Evolutionary conservation across 2,888 invertebrate species (phyloP).

Genomic region (Tetramorium bicarinatum): DNA sequence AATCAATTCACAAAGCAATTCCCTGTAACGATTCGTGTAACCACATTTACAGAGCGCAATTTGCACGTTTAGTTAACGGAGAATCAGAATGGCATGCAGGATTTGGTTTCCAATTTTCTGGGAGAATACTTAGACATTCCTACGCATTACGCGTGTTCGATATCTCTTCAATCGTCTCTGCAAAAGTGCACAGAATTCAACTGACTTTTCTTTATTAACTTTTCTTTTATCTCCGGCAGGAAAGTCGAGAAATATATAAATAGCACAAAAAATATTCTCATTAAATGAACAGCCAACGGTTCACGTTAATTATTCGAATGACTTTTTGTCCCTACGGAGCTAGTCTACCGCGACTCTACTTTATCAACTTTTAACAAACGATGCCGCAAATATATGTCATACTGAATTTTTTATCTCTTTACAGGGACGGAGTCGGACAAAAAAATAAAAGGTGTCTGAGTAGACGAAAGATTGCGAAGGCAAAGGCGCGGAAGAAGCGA

Average conservation of each 20-base stretch:
- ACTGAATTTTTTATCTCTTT: conserved; percentile 61
- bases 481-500: conserved; percentile 32
- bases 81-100: background rate
- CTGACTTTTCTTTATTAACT: background rate
- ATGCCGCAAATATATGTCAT: conserved; percentile 40
- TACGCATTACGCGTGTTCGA: conserved; percentile 8
- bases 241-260: conserved; percentile 16
- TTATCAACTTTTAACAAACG: conserved; percentile 56
- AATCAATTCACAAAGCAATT: conserved; percentile 34
- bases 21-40: conserved; percentile 17
- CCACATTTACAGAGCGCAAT: conserved; percentile 23
- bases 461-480: conserved; percentile 37
- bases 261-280: conserved; percentile 67
- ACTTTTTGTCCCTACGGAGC: conserved; percentile 23
- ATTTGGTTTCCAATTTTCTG: conserved; percentile 43
- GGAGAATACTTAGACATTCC: background rate
- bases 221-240: background rate
- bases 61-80: conserved; percentile 27
- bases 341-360: conserved; percentile 25
- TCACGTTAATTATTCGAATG: conserved; percentile 70
- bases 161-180: background rate
- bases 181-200: background rate
- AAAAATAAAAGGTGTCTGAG: conserved; percentile 28
- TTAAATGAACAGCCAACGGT: conserved; percentile 65
- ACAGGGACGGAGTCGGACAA: conserved; percentile 25